Percentiles rank a stretch among this genome's conserved stretches.
These are phyloP conservation scores for Silurus lanzhouensis DNA, from an alignment of 2,797 vertebrate species.

Conservation along the genomic window DNA sequence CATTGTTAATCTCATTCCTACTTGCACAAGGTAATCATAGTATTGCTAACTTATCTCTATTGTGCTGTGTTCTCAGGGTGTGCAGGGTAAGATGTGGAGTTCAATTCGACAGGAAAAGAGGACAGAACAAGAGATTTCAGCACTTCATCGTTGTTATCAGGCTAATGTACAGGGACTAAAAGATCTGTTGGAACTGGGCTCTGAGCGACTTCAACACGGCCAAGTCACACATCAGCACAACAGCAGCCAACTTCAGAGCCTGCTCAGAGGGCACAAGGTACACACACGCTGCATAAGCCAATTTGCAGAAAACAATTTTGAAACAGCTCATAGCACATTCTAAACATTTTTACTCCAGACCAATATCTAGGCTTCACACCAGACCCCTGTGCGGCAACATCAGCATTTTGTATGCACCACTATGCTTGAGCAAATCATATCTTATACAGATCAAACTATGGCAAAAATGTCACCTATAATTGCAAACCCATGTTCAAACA, in stretches of 20 bases:
- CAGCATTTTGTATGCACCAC: neutral
- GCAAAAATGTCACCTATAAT: neutral
- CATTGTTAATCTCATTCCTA: conserved; percentile 16
- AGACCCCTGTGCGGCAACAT: neutral
- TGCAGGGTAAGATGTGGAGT: conserved; percentile 73
- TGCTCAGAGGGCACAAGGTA: conserved; percentile 83
- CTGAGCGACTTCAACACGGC: conserved; percentile 70
- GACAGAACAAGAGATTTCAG: conserved; percentile 65
- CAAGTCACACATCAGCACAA: conserved; percentile 68
- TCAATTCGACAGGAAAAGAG: conserved; percentile 64
- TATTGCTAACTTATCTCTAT: neutral
- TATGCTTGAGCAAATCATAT: neutral
- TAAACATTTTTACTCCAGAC: neutral
- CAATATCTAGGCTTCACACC: neutral
- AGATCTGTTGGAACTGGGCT: conserved; percentile 76
- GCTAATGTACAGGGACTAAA: conserved; percentile 75
- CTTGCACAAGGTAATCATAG: conserved; percentile 18
- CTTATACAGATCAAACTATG: neutral
- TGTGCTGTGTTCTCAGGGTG: conserved; percentile 64
- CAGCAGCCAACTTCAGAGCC: conserved; percentile 71
- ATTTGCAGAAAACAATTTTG: neutral
- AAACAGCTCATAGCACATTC: neutral
- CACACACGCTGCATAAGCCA: neutral
- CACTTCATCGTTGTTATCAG: conserved; percentile 71
- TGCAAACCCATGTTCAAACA: neutral